A percentile compares a stretch with the other conserved stretches of the same genome.
These are phyloP conservation scores for Drosophila ironensis DNA, from an alignment of 1,140 invertebrate genomes.

Conservation along the genomic window DNA sequence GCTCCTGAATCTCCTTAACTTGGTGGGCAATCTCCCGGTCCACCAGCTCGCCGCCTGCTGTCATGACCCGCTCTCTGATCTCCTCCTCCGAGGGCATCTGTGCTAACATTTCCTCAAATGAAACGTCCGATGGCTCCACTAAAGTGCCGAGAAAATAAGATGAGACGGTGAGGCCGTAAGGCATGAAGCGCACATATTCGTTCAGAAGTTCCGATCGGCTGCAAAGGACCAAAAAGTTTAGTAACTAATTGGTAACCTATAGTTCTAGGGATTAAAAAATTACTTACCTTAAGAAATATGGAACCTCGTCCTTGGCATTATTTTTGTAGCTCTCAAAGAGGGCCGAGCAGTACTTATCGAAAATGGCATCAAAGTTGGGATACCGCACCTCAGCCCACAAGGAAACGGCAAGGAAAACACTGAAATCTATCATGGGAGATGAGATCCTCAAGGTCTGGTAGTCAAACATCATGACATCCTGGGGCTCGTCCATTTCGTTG, in stretches of 20 bases:
- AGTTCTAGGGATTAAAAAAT: no score
- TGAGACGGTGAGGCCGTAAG: constrained; percentile 43
- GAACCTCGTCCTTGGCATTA: constrained; percentile 27
- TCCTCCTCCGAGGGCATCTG: constrained; percentile 13
- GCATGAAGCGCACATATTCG: constrained; percentile 65
- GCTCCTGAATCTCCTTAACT: constrained; percentile 61
- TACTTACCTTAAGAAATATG: constrained; percentile 55
- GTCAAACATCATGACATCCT: constrained; percentile 79
- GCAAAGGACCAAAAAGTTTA: no score
- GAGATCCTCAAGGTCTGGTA: constrained; percentile 70
- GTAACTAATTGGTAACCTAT: no score
- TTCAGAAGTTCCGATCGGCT: constrained; percentile 55
- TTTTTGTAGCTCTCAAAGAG: constrained; percentile 39
- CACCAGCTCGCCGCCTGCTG: constrained; percentile 53
- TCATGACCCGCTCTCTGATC: constrained; percentile 16
- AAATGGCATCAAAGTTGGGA: constrained; percentile 61
- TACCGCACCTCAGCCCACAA: constrained; percentile 54
- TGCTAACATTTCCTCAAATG: constrained; percentile 36
- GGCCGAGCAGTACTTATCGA: constrained; percentile 55
- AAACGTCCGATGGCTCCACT: constrained; percentile 30
- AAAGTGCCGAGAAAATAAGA: constrained; percentile 46
- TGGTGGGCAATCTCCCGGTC: constrained; percentile 67
- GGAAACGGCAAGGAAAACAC: constrained; percentile 60
- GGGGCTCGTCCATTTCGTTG: constrained; percentile 35
- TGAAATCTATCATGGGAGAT: constrained; percentile 77